Evolutionary conservation across 2,797 vertebrate species (phyloP).

Genomic region (Acrossocheilus wenchowensis): DNA sequence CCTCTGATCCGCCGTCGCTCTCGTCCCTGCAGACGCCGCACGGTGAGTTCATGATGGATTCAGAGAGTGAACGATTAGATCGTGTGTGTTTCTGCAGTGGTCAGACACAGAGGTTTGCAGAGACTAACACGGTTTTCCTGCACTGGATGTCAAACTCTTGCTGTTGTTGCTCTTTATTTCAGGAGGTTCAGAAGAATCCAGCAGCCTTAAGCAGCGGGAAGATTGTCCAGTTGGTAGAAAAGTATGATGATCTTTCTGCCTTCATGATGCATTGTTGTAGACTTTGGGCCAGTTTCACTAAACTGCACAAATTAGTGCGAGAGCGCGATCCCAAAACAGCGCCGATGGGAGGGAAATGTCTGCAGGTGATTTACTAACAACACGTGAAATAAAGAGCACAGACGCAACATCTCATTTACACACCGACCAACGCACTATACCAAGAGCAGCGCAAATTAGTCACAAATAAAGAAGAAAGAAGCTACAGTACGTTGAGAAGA

Average conservation of each 20-base stretch:
- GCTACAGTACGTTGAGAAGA: no score
- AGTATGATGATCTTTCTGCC: slow-evolving; percentile 72
- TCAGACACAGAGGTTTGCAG: neutral
- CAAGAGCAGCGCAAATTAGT: no score
- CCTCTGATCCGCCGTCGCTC: slow-evolving; percentile 90
- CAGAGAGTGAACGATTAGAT: neutral
- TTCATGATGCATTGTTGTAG: slow-evolving; percentile 20
- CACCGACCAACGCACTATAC: no score
- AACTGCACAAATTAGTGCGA: no score
- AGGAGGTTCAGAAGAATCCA: slow-evolving; percentile 82
- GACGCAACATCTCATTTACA: no score
- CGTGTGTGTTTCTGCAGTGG: neutral
- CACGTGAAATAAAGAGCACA: no score
- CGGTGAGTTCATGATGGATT: slow-evolving; percentile 80
- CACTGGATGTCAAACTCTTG: neutral
- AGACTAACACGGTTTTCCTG: neutral
- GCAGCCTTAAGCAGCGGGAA: slow-evolving; percentile 84
- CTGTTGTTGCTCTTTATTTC: slow-evolving; percentile 23
- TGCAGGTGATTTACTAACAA: no score
- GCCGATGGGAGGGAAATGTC: no score
- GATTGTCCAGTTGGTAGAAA: slow-evolving; percentile 88
- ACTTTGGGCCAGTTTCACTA: neutral
- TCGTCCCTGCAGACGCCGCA: slow-evolving; percentile 85
- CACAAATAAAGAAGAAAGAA: no score
- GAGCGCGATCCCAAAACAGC: no score